Conservation (phyloP, 2,797 vertebrate genomes). For the Artibeus jamaicensis region DNA sequence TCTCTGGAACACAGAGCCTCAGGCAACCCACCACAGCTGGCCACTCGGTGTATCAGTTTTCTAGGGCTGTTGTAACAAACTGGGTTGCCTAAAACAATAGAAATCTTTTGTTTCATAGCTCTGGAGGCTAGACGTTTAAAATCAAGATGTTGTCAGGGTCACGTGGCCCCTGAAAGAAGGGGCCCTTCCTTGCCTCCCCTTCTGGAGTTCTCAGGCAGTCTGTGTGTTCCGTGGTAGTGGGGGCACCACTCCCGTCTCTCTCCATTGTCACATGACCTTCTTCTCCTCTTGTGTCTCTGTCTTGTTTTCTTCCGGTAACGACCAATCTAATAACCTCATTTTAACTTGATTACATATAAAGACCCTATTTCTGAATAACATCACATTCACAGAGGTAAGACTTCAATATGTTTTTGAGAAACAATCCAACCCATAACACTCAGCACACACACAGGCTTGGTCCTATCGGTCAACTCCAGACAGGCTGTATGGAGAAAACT, state of each 20-base stretch:
- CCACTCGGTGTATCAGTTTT: not conserved
- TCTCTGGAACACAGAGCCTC: constrained; percentile 19
- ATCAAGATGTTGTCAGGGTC: not conserved
- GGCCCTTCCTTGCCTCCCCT: not conserved
- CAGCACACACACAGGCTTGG: not conserved
- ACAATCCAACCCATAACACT: not conserved
- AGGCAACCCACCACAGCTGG: not conserved
- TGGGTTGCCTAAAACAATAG: not conserved
- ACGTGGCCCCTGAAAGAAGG: not conserved
- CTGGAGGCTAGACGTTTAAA: not conserved
- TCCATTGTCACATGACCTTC: not conserved
- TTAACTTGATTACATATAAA: not conserved
- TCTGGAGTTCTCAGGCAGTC: not conserved
- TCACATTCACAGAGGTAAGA: not conserved
- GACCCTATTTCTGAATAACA: not conserved
- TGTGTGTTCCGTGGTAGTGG: not conserved
- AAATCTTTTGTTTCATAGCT: not conserved
- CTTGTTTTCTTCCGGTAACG: constrained; percentile 7
- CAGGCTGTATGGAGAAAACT: not conserved
- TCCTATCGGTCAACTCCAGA: not conserved
- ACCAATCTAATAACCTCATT: not conserved
- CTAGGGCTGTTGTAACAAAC: not conserved
- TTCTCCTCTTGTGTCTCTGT: not conserved
- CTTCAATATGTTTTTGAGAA: not conserved
- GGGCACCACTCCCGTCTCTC: not conserved